Conservation (phyloP, 2,113 vertebrate species). For the Upupa epops region DNA sequence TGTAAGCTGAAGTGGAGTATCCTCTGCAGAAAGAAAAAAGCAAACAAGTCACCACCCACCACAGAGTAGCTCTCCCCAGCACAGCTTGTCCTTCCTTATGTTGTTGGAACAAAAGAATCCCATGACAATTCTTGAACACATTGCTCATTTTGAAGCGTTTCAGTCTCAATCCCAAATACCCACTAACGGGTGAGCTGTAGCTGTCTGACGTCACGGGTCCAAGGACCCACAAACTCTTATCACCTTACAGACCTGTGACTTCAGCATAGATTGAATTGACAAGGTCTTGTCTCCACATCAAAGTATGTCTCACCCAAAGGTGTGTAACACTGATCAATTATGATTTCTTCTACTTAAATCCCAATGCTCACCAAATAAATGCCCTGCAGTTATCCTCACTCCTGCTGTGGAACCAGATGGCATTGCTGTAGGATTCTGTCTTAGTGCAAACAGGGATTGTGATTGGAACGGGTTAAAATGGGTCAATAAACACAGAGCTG, state of each 20-base stretch:
- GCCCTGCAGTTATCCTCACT: background rate
- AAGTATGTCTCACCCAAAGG: background rate
- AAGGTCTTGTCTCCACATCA: background rate
- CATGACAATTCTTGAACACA: accelerated
- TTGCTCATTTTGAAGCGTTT: background rate
- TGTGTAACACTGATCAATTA: background rate
- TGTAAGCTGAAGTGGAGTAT: background rate
- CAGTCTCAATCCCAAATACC: background rate
- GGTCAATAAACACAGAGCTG: background rate
- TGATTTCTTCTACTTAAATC: background rate
- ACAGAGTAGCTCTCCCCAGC: background rate
- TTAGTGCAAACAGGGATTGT: background rate
- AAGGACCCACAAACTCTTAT: background rate
- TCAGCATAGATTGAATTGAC: accelerated
- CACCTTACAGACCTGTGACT: background rate
- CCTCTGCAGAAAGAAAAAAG: background rate
- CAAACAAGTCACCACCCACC: background rate
- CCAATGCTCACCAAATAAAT: accelerated
- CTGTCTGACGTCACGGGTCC: background rate
- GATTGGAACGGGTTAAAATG: background rate
- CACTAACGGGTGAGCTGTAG: background rate
- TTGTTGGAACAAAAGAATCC: background rate
- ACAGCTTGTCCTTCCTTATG: background rate
- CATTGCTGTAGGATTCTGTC: background rate
- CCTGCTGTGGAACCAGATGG: accelerated